Conservation (phyloP, 2,113 vertebrate genomes). For the Verasper variegatus region DNA sequence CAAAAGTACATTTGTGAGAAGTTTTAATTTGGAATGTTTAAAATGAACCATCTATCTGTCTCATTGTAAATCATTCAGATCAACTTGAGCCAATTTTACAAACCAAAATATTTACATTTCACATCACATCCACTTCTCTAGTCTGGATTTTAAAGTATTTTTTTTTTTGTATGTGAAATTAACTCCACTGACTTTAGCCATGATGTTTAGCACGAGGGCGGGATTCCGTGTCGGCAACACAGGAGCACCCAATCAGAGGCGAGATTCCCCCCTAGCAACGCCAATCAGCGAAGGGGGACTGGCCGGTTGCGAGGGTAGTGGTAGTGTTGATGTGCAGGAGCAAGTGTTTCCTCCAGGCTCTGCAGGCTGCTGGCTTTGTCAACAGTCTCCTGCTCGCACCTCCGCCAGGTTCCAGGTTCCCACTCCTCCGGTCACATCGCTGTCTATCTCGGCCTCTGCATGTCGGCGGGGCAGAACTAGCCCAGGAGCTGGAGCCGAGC, state of each 20-base stretch:
- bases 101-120: no score
- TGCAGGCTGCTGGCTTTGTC: slow-evolving; percentile 23
- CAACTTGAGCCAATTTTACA: no score
- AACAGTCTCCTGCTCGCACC: slow-evolving; percentile 1
- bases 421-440: not conserved
- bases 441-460: not conserved
- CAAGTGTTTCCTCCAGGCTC: slow-evolving; percentile 65
- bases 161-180: not conserved
- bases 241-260: slow-evolving; percentile 54
- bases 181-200: slow-evolving; percentile 31
- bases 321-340: slow-evolving; percentile 59
- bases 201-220: slow-evolving; percentile 47
- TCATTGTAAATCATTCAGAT: no score
- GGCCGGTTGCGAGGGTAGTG: slow-evolving; percentile 75
- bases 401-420: not conserved
- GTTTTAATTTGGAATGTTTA: no score
- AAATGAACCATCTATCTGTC: no score
- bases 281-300: slow-evolving; percentile 72
- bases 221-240: slow-evolving; percentile 25
- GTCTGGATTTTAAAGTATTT: not conserved
- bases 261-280: slow-evolving; percentile 61
- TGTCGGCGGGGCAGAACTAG: slow-evolving; percentile 2
- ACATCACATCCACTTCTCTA: not conserved
- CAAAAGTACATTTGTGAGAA: no score
- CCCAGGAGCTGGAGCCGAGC: slow-evolving; percentile 18